Base-by-base conservation (phyloP, 92 coral and sea anemone genomes). In the Phenganax stokvisi region DNA sequence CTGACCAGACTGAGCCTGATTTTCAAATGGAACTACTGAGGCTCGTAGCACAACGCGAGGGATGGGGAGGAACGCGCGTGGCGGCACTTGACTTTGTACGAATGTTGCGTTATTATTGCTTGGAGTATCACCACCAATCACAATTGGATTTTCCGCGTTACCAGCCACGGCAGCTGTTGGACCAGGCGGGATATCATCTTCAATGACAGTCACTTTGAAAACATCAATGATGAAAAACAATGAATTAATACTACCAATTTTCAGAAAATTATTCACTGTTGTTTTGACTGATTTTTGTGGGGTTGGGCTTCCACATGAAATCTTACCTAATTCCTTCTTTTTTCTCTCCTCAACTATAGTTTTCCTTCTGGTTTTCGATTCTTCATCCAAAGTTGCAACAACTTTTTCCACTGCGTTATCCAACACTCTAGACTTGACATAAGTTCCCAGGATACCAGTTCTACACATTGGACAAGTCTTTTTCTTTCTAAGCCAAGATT, bases 331-430 rank as follows among this genome's bases (percentile, higher is more conserved):
- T 84, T 88, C 87, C 76, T 88, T 87, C 78, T 87, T 87, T 87
- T 91, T 92, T 88, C 99, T 88, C 85, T 96, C 99, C 86, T 86
- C 86, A 73, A 86, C 77, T 62, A 92, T 74, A 29, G 85, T 90
- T 62, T 86, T 87, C 63, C 99, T 83, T 70, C 96, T 80, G 57
- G 80, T 87, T 82, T 88, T 88, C 82, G 97, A 72, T 72, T 92
- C 99, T 68, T 89, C 91, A 79, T 92, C 99, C 96, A 92, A 89
- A 52, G 97, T 84, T 63, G 90, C 93, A 56, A 96, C 97, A 89
- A 96, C 92, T 84, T 92, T 90, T 72, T 85, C 89, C 85, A 96
- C 92, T 72, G 99, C 99, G 80, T 89, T 96, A 86, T 96, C 99
- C 79, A 96, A 90, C 76, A 96, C 99, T 72, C 90, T 85, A 51